A percentile compares a stretch with the other conserved stretches of the same genome.
Evolutionary conservation across 2,797 vertebrate genomes (phyloP).

Genomic region (Nannoperca obscura): DNA sequence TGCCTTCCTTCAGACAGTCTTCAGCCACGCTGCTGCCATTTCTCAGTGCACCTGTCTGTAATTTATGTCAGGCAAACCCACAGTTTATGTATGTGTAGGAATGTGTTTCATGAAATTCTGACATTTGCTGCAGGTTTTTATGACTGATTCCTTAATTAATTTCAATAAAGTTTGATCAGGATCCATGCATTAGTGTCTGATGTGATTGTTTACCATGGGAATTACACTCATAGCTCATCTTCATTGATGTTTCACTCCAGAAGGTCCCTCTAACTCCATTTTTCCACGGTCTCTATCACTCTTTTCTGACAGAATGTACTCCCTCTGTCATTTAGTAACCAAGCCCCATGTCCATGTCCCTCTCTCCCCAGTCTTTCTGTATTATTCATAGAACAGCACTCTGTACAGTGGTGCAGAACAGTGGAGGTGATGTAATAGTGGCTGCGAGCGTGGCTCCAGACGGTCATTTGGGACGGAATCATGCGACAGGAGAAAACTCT

Average conservation of each 20-base stretch:
- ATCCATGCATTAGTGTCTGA: slow-evolving; percentile 20
- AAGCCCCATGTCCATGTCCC: slow-evolving; percentile 54
- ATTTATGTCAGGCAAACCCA: slow-evolving; percentile 23
- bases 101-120: slow-evolving; percentile 6
- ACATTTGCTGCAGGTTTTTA: not conserved
- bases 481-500: slow-evolving; percentile 55
- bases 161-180: slow-evolving; percentile 66
- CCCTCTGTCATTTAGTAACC: slow-evolving; percentile 57
- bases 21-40: slow-evolving; percentile 34
- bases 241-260: not conserved
- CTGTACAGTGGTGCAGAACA: slow-evolving; percentile 80
- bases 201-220: slow-evolving; percentile 50
- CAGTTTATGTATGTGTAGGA: not conserved
- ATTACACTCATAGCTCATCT: not conserved
- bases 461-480: slow-evolving; percentile 74
- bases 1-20: slow-evolving; percentile 60
- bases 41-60: slow-evolving; percentile 37
- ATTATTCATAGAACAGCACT: slow-evolving; percentile 87
- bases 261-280: not conserved
- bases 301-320: slow-evolving; percentile 13
- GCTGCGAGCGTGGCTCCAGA: slow-evolving; percentile 63
- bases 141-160: slow-evolving; percentile 12
- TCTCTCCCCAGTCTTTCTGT: slow-evolving; percentile 69
- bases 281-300: not conserved
- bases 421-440: slow-evolving; percentile 80